Conservation (phyloP, 1,140 invertebrate species). For the Lerema accius region DNA sequence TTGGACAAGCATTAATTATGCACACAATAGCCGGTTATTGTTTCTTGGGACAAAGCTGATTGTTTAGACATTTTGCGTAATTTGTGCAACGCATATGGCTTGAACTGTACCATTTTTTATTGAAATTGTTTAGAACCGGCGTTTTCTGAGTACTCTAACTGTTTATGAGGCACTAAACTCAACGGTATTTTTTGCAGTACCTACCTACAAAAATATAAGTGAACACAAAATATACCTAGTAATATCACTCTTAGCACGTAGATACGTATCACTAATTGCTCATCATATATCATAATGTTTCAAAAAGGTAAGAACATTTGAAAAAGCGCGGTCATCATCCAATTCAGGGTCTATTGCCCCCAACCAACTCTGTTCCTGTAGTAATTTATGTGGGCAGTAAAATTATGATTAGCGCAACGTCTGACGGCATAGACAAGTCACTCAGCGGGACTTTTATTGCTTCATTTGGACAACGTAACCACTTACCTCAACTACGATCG, state of each 20-base stretch:
- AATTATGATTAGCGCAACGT: slow-evolving; percentile 66
- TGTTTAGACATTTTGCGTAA: slow-evolving; percentile 81
- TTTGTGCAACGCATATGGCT: slow-evolving; percentile 58
- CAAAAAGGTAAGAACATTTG: neutral
- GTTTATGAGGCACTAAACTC: too few relatives aligned
- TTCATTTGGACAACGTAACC: slow-evolving; percentile 62
- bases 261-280: too few relatives aligned
- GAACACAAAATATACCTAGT: neutral
- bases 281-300: neutral
- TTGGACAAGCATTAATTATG: slow-evolving; percentile 72
- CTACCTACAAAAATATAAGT: too few relatives aligned
- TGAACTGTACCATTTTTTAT: slow-evolving; percentile 7
- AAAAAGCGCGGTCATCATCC: slow-evolving; percentile 27
- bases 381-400: slow-evolving; percentile 67
- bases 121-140: neutral
- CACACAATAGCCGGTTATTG: slow-evolving; percentile 71
- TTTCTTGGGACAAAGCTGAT: slow-evolving; percentile 57
- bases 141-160: too few relatives aligned
- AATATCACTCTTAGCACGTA: too few relatives aligned
- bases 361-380: slow-evolving; percentile 42
- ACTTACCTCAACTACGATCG: slow-evolving; percentile 64
- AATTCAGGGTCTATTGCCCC: slow-evolving; percentile 36
- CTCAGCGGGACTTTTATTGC: slow-evolving; percentile 66
- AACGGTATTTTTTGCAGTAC: too few relatives aligned
- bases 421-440: slow-evolving; percentile 59